Conservation (phyloP, 2,888 invertebrate species). For the Heteromyza rotundicornis region DNA sequence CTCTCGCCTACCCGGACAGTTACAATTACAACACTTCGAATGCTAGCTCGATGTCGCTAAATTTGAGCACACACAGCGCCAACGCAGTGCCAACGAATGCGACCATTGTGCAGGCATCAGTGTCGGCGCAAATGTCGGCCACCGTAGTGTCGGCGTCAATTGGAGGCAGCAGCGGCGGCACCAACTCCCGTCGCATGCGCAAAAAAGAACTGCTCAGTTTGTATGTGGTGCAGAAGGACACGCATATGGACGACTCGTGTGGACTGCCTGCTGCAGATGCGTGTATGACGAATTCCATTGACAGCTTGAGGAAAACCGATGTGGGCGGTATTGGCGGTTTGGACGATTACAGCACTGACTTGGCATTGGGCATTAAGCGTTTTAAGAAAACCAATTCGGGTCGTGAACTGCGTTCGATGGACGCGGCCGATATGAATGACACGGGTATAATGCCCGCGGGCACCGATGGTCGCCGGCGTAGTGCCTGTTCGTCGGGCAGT, state of each 20-base stretch:
- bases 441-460: constrained; percentile 24
- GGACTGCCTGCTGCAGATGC: constrained; percentile 64
- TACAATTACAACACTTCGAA: constrained; percentile 68
- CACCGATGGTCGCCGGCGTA: constrained; percentile 64
- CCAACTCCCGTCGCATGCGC: constrained; percentile 83
- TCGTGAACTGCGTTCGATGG: constrained; percentile 71
- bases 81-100: constrained; percentile 32
- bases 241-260: constrained; percentile 78
- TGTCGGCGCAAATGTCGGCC: constrained; percentile 41
- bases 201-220: constrained; percentile 87
- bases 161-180: constrained; percentile 65
- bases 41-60: constrained; percentile 30
- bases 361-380: constrained; percentile 61
- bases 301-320: constrained; percentile 79
- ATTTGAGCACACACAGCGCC: constrained; percentile 31
- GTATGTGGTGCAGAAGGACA: constrained; percentile 81
- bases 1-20: constrained; percentile 77
- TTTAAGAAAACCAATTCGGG: constrained; percentile 64
- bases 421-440: constrained; percentile 63
- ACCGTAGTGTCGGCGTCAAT: constrained; percentile 42
- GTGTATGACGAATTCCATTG: constrained; percentile 62
- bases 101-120: constrained; percentile 31
- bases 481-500: constrained; percentile 63
- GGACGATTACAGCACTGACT: constrained; percentile 77
- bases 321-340: constrained; percentile 84